phyloP scores from a whole-genome alignment of 64 coral and sea anemone species.

The Dendrophyllia cribrosa region DNA sequence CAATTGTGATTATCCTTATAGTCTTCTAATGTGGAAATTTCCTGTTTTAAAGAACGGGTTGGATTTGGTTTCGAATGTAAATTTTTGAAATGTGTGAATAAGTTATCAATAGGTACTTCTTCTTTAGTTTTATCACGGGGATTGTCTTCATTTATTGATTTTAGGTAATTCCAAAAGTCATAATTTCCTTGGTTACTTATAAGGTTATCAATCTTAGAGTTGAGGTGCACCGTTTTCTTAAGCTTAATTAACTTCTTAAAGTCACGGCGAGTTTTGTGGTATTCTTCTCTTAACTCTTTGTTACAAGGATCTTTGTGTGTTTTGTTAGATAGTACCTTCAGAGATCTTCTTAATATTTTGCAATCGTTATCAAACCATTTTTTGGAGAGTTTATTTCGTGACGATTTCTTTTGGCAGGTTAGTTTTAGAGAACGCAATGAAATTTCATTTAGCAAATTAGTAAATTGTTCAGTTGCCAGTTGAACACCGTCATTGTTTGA shows the following conservation, averaged over 20 bases:
- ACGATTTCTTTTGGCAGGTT: not conserved
- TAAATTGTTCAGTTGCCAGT: constrained; percentile 9
- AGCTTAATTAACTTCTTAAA: too few relatives aligned
- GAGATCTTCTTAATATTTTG: too few relatives aligned
- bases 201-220: not conserved
- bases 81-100: not conserved
- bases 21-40: not conserved
- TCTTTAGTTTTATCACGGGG: not conserved
- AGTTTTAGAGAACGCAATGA: not conserved
- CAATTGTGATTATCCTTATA: not conserved
- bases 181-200: not conserved
- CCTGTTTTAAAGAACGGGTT: not conserved
- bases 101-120: not conserved
- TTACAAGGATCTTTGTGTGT: too few relatives aligned
- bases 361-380: too few relatives aligned
- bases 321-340: too few relatives aligned
- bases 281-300: too few relatives aligned
- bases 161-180: not conserved
- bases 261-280: too few relatives aligned
- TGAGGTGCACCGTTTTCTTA: not conserved
- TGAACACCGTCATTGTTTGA: not conserved
- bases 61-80: not conserved
- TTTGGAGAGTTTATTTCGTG: too few relatives aligned
- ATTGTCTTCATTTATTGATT: not conserved
- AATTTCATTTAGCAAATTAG: not conserved